These are phyloP conservation scores for Linnaemya vulpina DNA, from an alignment of 2,888 invertebrate genomes.

Conservation along the genomic window DNA sequence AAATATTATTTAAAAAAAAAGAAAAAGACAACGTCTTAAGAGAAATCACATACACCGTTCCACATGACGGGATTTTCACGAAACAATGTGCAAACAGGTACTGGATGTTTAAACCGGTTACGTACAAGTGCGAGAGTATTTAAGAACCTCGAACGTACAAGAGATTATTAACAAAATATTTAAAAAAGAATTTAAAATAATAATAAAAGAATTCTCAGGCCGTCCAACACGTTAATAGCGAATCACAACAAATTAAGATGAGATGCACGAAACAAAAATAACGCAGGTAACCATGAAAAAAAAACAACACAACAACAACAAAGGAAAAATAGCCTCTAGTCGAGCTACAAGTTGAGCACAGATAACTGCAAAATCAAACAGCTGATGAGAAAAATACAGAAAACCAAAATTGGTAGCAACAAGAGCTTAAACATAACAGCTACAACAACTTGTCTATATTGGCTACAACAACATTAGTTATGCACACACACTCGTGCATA, in stretches of 20 bases:
- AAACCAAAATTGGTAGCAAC: constrained; percentile 20
- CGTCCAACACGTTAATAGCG: constrained; percentile 39
- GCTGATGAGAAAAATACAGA: constrained; percentile 43
- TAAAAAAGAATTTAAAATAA: neutral
- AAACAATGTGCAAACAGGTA: constrained; percentile 37
- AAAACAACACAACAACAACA: constrained; percentile 2
- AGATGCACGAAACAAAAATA: constrained; percentile 7
- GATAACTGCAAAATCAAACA: constrained; percentile 42
- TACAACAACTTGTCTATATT: no score
- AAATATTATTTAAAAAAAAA: neutral
- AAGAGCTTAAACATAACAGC: constrained; percentile 47
- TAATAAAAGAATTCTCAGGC: constrained; percentile 4
- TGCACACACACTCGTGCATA: neutral
- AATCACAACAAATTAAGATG: constrained; percentile 3
- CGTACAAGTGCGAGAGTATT: constrained; percentile 12
- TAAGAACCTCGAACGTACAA: constrained; percentile 11
- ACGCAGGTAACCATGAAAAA: no score
- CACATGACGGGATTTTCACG: constrained; percentile 3
- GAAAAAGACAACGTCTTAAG: neutral
- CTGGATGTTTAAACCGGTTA: constrained; percentile 40
- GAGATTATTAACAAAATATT: constrained; percentile 28
- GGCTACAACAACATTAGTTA: constrained; percentile 7
- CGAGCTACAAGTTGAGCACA: constrained; percentile 25
- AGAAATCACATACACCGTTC: constrained; percentile 9
- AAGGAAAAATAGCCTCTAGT: constrained; percentile 8